Evolutionary conservation across 2,797 vertebrate genomes (phyloP), one percentile per base, ranked within the genome.

Genomic region (Ptychobarbus kaznakovi): DNA sequence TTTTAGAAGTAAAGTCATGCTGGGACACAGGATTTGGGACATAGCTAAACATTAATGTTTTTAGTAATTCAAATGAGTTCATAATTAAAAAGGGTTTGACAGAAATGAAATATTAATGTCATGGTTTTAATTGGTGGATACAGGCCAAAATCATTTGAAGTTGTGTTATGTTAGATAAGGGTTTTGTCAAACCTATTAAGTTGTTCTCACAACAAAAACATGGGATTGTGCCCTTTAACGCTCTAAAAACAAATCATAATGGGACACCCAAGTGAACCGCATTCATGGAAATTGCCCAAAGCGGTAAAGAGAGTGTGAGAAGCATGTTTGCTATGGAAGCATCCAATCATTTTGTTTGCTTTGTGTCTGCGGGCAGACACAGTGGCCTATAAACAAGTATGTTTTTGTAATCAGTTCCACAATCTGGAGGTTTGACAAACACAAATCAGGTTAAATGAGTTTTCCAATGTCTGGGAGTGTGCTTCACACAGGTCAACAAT

Each of bases 401-500:
- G 78, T 51, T 75, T 73, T 66, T 40, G 78, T 69, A 81, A 82
- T 79, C 83, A 65, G 42, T 66, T 49, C 51, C 58, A n/a, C 25
- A 44, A 70, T 58, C 73, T 79, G 72, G 51, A 86, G 68, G 42
- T 38, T 85, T 38, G 74, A 53, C 66, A 73, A 74, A 44, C 22
- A 82, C 18, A 84, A 20, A 70, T 86, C 86, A 86, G 79, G 85
- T 88, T 83, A 42, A 61, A 79, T 85, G 40, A 76, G 88, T 88
- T 86, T 85, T 58, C 61, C 69, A 18, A 42, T 56, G 81, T 84
- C 77, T 86, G 18, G 65, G 28, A 79, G 25, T n/a, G n/a, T 68
- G 81, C n/a, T 75, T 82, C 40, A 51, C 32, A 63, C 65, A 82
- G 32, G n/a, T 85, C 61, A 72, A 87, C 86, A 82, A 68, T 32